These are phyloP conservation scores for Pelochelys cantorii DNA, from an alignment of 2,797 vertebrate genomes.

Conservation along the genomic window DNA sequence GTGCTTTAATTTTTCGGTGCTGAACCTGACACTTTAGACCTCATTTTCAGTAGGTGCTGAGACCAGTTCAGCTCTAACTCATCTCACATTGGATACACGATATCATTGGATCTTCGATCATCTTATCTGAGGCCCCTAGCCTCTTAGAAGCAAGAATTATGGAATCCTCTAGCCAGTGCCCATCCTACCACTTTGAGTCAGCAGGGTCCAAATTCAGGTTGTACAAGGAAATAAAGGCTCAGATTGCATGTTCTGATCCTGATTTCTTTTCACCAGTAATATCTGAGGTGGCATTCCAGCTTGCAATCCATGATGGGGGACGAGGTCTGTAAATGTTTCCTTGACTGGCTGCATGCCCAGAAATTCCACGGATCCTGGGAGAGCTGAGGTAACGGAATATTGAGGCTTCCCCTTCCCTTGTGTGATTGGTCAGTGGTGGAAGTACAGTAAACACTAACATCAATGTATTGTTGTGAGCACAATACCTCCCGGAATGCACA, in stretches of 20 bases:
- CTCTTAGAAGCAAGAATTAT: neutral
- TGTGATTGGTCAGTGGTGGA: neutral
- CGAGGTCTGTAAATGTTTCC: neutral
- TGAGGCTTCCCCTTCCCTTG: fast-evolving
- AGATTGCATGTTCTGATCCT: fast-evolving
- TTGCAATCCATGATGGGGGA: neutral
- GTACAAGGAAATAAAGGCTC: neutral
- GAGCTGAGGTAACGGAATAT: fast-evolving
- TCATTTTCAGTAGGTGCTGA: neutral
- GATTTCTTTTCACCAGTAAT: neutral
- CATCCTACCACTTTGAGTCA: fast-evolving
- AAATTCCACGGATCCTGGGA: neutral
- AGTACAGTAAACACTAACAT: neutral
- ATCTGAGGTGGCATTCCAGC: neutral
- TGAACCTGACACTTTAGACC: neutral
- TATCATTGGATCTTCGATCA: neutral
- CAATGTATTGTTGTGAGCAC: neutral
- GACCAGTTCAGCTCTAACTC: neutral
- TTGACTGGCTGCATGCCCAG: neutral
- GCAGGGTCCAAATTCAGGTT: neutral
- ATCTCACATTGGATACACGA: neutral
- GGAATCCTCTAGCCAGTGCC: neutral
- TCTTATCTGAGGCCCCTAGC: fast-evolving
- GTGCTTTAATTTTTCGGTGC: slow-evolving; percentile 27
- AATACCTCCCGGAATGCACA: neutral